Base-by-base conservation (phyloP, 37 sponge, comb jelly and placozoan species). In the Mnemiopsis leidyi region DNA sequence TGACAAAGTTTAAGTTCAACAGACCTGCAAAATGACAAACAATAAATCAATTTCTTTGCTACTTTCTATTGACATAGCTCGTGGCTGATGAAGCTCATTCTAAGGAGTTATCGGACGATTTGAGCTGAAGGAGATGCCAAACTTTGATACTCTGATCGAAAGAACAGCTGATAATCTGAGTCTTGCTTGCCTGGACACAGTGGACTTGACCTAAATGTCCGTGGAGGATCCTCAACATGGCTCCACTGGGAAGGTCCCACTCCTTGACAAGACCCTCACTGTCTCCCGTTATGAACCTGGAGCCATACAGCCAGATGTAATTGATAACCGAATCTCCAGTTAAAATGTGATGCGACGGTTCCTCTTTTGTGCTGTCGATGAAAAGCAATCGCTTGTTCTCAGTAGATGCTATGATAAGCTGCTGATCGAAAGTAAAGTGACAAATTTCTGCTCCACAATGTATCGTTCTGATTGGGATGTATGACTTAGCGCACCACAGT, bases 161-260 rank as follows among this genome's bases (percentile, higher is more conserved):
- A 40, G 90, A 85, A 23, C 38, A 39, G 26, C 61, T 85, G 7
- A 85, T 40, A 13, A 85, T 85, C 29, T 85, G 90, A 5, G 61
- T 38, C 30, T 33, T 85, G 48, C 39, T 85, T 25, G 90, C 90
- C 29, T 85, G 90, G 48, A 85, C 36, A 26, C 90, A 85, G 26
- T 39, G 36, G 3, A 85, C 90, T 33, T 85, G 38, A n/a, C 61
- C 90, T 1, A 85, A n/a, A 85, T 85, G 90, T 38, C 90, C 90
- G 29, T 40, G 35, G 1, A 85, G 90, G 33, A 37, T 85, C 90
- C 90, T 36, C 61, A 85, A 61, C 29, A 85, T 35, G 0, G 90
- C 90, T 20, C 90, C 90, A 39, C 90, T 85, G 48, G 90, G 90
- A n/a, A 85, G 61, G 35, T 85, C 90, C 90, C 90, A 85, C 30